phyloP scores from a whole-genome alignment of 2,113 vertebrate species.

The Bubalus kerabau region DNA sequence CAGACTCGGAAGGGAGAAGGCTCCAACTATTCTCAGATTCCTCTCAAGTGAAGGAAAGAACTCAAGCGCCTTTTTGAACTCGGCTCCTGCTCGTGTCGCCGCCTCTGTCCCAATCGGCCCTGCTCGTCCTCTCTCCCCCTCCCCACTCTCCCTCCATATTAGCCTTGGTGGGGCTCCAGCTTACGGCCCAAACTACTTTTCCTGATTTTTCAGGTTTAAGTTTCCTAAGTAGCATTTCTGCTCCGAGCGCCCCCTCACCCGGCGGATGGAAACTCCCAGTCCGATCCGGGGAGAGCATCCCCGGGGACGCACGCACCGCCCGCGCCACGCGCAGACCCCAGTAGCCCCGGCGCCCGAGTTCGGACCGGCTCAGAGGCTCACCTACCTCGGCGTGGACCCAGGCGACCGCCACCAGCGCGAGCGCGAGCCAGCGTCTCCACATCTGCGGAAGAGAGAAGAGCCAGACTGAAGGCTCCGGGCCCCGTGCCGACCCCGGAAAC shows the following conservation, averaged over 20 bases:
- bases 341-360: neutral
- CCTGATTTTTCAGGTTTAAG: neutral
- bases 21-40: neutral
- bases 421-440: constrained; percentile 75
- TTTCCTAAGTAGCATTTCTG: neutral
- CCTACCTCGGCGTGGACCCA: constrained; percentile 79
- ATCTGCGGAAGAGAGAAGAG: constrained; percentile 70
- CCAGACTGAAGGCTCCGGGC: neutral
- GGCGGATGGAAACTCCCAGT: neutral
- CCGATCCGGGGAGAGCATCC: neutral
- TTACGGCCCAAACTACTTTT: constrained; percentile 8
- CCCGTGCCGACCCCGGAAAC: constrained; percentile 55
- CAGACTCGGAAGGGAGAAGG: constrained; percentile 23
- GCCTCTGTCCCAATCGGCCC: neutral
- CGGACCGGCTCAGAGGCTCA: neutral
- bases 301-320: neutral
- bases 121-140: neutral
- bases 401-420: constrained; percentile 72
- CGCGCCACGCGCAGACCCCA: neutral
- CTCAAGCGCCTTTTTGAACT: constrained; percentile 16
- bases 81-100: neutral
- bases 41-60: neutral
- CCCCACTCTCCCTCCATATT: constrained; percentile 30
- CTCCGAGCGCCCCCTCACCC: neutral
- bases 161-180: neutral